Conservation (phyloP, 2,113 vertebrate genomes). For the Prionailurus bengalensis region DNA sequence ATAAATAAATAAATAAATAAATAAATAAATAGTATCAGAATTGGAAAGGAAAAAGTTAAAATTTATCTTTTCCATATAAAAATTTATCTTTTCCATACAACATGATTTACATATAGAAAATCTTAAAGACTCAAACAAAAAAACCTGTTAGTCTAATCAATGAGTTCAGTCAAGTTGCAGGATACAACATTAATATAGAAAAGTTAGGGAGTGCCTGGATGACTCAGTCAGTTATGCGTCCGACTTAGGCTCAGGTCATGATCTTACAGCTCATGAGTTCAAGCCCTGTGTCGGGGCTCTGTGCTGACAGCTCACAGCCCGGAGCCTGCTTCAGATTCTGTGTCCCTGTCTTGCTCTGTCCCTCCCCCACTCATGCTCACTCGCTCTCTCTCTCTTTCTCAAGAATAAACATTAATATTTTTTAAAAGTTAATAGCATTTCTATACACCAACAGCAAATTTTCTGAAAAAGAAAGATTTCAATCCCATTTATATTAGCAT, state of each 20-base stretch:
- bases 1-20: neutral
- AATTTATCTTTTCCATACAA: neutral
- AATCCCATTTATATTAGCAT: neutral
- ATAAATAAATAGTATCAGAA: neutral
- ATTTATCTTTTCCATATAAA: neutral
- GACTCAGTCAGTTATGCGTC: no score
- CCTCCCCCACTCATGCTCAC: no score
- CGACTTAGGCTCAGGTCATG: no score
- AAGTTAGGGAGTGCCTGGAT: neutral
- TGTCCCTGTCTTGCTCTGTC: no score
- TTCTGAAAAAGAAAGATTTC: neutral
- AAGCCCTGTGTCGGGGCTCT: no score
- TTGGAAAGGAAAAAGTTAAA: neutral
- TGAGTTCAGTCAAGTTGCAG: neutral
- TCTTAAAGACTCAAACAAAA: neutral
- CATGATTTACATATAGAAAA: neutral
- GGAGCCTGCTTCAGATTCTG: no score
- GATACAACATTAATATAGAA: neutral
- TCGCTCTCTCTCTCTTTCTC: no score
- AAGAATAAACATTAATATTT: no score
- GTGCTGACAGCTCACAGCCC: no score
- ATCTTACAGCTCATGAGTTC: no score
- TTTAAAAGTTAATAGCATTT: neutral
- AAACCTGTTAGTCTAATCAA: neutral
- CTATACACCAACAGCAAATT: neutral